Evolutionary conservation across 2,797 vertebrate species (phyloP).

Genomic region (Hephaestus fuliginosus): DNA sequence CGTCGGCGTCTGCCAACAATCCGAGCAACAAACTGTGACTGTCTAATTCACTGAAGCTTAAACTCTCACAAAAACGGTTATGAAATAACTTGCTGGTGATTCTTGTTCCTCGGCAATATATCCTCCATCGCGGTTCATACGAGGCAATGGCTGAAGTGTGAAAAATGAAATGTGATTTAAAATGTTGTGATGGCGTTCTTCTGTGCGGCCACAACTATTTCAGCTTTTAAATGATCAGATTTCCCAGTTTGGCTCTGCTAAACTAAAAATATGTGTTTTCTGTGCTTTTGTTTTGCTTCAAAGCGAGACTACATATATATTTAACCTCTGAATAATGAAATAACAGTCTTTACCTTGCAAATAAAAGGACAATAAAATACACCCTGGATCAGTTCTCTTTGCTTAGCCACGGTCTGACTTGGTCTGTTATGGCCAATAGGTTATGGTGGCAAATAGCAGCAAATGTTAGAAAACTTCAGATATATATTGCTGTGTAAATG

Average conservation of each 20-base stretch:
- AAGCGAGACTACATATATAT: neutral
- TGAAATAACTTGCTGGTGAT: neutral
- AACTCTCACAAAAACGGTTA: slow-evolving; percentile 38
- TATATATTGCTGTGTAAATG: neutral
- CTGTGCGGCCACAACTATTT: slow-evolving; percentile 18
- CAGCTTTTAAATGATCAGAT: slow-evolving; percentile 20
- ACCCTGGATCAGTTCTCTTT: neutral
- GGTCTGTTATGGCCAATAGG: neutral
- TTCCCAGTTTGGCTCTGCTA: slow-evolving; percentile 12
- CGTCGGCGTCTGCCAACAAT: slow-evolving; percentile 23
- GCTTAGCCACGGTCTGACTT: neutral
- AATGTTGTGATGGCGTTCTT: slow-evolving; percentile 25
- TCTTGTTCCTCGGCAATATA: neutral
- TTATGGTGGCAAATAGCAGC: neutral
- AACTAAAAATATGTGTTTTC: slow-evolving; percentile 15
- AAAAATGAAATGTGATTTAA: slow-evolving; percentile 20
- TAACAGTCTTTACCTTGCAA: neutral
- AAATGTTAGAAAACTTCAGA: neutral
- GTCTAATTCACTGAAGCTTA: slow-evolving; percentile 28
- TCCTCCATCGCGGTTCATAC: slow-evolving; percentile 8
- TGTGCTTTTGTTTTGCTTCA: slow-evolving; percentile 14
- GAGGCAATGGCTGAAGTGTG: slow-evolving; percentile 5
- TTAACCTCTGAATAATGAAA: neutral
- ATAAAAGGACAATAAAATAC: neutral
- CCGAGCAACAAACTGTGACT: slow-evolving; percentile 18